These are phyloP conservation scores for Nephila pilipes DNA, from an alignment of 1,140 invertebrate species.

Conservation along the genomic window DNA sequence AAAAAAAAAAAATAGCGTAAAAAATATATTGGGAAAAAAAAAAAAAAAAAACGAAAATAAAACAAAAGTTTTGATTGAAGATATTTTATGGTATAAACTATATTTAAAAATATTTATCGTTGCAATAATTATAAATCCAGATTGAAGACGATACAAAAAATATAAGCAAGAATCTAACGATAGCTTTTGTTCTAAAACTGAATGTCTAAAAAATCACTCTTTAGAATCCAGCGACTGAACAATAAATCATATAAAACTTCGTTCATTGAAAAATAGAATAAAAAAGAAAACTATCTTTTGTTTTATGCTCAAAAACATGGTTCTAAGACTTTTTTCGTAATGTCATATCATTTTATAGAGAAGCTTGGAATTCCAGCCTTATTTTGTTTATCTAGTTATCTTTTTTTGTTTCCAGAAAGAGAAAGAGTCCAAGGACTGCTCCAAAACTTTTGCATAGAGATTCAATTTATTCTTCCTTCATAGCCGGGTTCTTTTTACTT, in stretches of 20 bases:
- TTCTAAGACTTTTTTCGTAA: slow-evolving; percentile 19
- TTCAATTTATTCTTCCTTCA: slow-evolving; percentile 36
- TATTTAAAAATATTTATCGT: no score
- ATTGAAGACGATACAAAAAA: no score
- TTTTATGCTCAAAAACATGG: slow-evolving; percentile 3
- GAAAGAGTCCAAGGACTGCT: background rate
- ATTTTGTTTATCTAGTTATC: slow-evolving; percentile 2
- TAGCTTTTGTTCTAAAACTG: background rate
- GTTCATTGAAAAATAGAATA: background rate
- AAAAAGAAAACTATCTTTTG: background rate
- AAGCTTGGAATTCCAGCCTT: background rate
- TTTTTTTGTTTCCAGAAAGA: background rate
- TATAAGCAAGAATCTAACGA: background rate
- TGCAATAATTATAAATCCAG: no score
- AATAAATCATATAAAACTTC: slow-evolving; percentile 18
- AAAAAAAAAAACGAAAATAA: no score
- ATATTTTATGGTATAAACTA: no score
- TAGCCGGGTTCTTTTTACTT: slow-evolving; percentile 8
- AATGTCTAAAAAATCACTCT: background rate
- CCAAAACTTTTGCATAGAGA: slow-evolving; percentile 31
- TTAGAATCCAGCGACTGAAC: background rate
- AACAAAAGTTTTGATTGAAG: no score
- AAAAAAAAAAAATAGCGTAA: no score
- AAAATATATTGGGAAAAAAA: no score
- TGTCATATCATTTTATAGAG: slow-evolving; percentile 32